These are phyloP conservation scores for Erpobdella octoculata DNA, from an alignment of 2,888 invertebrate species.

Conservation along the genomic window DNA sequence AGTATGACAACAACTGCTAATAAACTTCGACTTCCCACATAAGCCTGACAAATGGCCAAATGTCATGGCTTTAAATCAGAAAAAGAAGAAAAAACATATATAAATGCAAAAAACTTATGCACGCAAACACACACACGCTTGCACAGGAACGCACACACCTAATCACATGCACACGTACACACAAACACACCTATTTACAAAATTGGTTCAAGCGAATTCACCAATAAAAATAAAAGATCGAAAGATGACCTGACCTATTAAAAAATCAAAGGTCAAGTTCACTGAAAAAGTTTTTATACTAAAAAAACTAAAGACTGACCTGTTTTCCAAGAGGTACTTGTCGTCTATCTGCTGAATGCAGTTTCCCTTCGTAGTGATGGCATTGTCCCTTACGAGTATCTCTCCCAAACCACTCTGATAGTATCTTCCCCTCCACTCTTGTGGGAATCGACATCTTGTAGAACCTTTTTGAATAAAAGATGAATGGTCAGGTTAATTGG, in stretches of 20 bases:
- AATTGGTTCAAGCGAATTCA: neutral
- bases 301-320: slow-evolving; percentile 17
- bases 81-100: too few relatives aligned
- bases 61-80: neutral
- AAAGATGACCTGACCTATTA: neutral
- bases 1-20: neutral
- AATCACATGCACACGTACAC: too few relatives aligned
- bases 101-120: neutral
- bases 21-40: neutral
- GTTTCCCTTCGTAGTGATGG: slow-evolving; percentile 31
- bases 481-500: slow-evolving; percentile 6
- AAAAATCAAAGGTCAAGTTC: neutral
- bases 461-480: neutral
- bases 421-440: slow-evolving; percentile 32
- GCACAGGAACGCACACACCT: too few relatives aligned
- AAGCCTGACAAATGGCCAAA: neutral
- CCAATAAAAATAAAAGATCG: neutral
- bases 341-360: slow-evolving; percentile 32
- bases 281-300: too few relatives aligned
- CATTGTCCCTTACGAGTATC: slow-evolving; percentile 18
- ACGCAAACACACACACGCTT: too few relatives aligned
- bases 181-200: too few relatives aligned
- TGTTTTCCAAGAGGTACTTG: slow-evolving; percentile 34
- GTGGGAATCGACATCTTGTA: slow-evolving; percentile 29
- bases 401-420: slow-evolving; percentile 34